Conservation (phyloP, 2,888 invertebrate species). For the Eilema depressum region DNA sequence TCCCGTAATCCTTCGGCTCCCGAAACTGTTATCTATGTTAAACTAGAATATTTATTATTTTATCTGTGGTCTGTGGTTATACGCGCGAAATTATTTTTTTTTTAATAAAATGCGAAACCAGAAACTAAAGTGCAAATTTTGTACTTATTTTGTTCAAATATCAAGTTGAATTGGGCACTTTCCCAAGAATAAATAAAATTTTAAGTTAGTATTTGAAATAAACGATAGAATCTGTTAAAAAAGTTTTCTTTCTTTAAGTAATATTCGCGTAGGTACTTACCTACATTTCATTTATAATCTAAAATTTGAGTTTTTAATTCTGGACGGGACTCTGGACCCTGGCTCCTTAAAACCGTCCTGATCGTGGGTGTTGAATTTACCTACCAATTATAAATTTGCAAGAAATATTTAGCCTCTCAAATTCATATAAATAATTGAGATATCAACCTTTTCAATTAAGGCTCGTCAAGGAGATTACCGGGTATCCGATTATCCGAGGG, state of each 20-base stretch:
- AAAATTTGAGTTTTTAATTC: too few species aligned
- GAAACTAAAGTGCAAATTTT: slow-evolving; percentile 9
- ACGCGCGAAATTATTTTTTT: slow-evolving; percentile 39
- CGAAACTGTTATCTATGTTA: slow-evolving; percentile 36
- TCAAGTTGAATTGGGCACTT: not conserved
- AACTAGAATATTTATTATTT: slow-evolving; percentile 43
- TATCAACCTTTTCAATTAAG: not conserved
- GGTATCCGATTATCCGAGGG: too few species aligned
- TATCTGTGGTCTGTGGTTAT: slow-evolving; percentile 17
- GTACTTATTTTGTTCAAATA: slow-evolving; percentile 4
- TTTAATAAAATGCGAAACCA: slow-evolving; percentile 39
- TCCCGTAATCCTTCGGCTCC: slow-evolving; percentile 70
- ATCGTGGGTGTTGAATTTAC: too few species aligned
- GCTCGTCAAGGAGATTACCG: too few species aligned
- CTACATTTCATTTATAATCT: too few species aligned
- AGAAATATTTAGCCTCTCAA: not conserved
- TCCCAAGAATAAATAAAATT: not conserved
- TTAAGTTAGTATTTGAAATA: too few species aligned
- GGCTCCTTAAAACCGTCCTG: too few species aligned
- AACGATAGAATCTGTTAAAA: too few species aligned
- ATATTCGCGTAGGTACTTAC: too few species aligned
- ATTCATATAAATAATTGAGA: not conserved
- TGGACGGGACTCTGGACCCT: too few species aligned
- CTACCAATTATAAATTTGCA: too few species aligned
- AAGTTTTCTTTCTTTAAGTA: too few species aligned